Base-by-base conservation (phyloP, 2,888 invertebrate species). In the Leucoma salicis region DNA sequence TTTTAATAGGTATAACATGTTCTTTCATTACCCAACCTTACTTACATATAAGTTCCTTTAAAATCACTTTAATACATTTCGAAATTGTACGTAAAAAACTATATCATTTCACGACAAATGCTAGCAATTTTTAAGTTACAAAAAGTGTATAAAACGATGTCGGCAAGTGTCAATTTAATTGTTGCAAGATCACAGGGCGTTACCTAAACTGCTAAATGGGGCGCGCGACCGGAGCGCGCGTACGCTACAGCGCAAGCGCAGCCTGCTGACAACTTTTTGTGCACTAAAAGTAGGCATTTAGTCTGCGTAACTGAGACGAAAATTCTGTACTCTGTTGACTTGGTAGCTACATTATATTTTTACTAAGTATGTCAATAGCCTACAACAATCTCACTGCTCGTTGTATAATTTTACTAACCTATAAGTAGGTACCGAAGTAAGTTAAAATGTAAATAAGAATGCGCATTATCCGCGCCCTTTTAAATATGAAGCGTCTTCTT, bases 221-320 rank as follows among this genome's bases (percentile, higher is more conserved):
- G 6, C n/a, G 12, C 8, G 33, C 33, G 27, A 15, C 28, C 29
- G 15, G 16, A 4, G 16, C 11, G 10, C 27, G 27, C 11, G 27
- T 4, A 12, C 25, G 28, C 33, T 6, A 11, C 28, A 11, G 27
- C 34, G 8, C 31, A 28, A 38, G 15, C 27, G 48, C 40, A 36
- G 48, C 27, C 47, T 48, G 50, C 11, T 24, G 39, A 33, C 32
- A 5, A 4, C 50, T 67, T 64, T 66, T 67, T 66, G 53, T 54
- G 49, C 44, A 37, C 42, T 51, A 45, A 38, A 61, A 62, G 50
- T 50, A 62, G 46, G 15, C 40, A 48, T 52, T 47, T 32, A 46
- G 37, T 31, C 59, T 53, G 54, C 61, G 61, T 63, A 64, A 53
- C 42, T 39, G 25, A 50, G 32, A 54, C 29, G 29, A 42, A 52